These are phyloP conservation scores for Serranus cabrilla DNA, from an alignment of 2,797 vertebrate genomes.

Conservation along the genomic window DNA sequence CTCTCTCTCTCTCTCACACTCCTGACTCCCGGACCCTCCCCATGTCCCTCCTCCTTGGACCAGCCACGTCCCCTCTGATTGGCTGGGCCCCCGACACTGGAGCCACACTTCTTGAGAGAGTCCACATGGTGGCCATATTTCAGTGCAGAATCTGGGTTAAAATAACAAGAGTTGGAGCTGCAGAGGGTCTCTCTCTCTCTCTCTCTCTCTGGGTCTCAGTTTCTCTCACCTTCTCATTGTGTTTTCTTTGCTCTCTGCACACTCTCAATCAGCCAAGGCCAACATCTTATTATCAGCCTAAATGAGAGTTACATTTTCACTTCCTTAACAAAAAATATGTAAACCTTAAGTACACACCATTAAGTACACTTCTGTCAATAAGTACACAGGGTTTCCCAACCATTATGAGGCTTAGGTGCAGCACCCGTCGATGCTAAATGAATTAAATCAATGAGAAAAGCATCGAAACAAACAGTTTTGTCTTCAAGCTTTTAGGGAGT, in stretches of 20 bases:
- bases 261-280: slow-evolving; percentile 46
- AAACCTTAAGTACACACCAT: not conserved
- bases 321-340: not conserved
- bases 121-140: slow-evolving; percentile 84
- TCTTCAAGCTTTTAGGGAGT: too few relatives aligned
- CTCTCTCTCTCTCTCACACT: slow-evolving; percentile 36
- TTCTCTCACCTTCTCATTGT: slow-evolving; percentile 60
- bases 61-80: slow-evolving; percentile 55
- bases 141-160: slow-evolving; percentile 82
- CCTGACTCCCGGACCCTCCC: slow-evolving; percentile 57
- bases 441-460: too few relatives aligned
- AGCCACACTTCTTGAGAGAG: slow-evolving; percentile 73
- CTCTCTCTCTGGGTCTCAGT: slow-evolving; percentile 39
- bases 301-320: slow-evolving; percentile 31
- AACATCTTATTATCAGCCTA: slow-evolving; percentile 44
- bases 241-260: slow-evolving; percentile 51
- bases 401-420: too few relatives aligned
- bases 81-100: slow-evolving; percentile 48
- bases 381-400: too few relatives aligned
- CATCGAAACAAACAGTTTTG: too few relatives aligned
- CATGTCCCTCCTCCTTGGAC: slow-evolving; percentile 47
- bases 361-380: not conserved
- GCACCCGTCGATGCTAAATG: too few relatives aligned
- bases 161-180: slow-evolving; percentile 75
- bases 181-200: slow-evolving; percentile 41